Base-by-base conservation (phyloP, 2,797 vertebrate species). In the Manis javanica region DNA sequence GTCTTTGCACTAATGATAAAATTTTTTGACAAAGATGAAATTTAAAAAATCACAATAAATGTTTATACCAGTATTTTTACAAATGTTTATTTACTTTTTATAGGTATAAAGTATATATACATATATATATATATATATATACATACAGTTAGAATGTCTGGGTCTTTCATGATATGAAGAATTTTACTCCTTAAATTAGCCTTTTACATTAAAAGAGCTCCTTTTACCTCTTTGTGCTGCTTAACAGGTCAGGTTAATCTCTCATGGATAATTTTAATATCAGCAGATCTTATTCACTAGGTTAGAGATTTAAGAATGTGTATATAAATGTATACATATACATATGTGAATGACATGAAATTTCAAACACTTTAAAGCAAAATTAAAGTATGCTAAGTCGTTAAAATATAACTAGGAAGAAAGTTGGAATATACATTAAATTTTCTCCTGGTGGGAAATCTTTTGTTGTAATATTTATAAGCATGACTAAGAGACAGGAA, bases 141-240 rank as follows among this genome's bases (percentile, higher is more conserved):
- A n/a, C n/a, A n/a, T n/a, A n/a, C n/a, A n/a, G 93, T 94, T 98
- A 86, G 42, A 98, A 94, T 98, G 86, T 96, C 97, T 98, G 96
- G 83, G 91, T 96, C 93, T 79, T 98, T 98, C 97, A 71, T 98
- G 97, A 86, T 98, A 95, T 98, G 97, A 97, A 98, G 97, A 98
- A 94, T 98, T 98, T 98, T 98, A 98, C 98, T 93, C 92, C 93
- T 98, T 97, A 55, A 98, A 81, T 92, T 97, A 98, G 86, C 97
- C 98, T 99, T 99, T 99, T 99, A 98, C 98, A 98, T 98, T 98
- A 98, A 98, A 99, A 98, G 98, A 95, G 92, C 96, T 98, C 97
- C 29, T 95, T 98, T 97, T 98, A 97, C 96, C 96, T 98, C 97
- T 98, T 79, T 85, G 81, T 98, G 90, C 98, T 98, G 96, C 95